Percentiles rank a stretch among this genome's conserved stretches.
These are phyloP conservation scores for Drosophila prolongata DNA, from an alignment of 2,888 invertebrate genomes.

Conservation along the genomic window DNA sequence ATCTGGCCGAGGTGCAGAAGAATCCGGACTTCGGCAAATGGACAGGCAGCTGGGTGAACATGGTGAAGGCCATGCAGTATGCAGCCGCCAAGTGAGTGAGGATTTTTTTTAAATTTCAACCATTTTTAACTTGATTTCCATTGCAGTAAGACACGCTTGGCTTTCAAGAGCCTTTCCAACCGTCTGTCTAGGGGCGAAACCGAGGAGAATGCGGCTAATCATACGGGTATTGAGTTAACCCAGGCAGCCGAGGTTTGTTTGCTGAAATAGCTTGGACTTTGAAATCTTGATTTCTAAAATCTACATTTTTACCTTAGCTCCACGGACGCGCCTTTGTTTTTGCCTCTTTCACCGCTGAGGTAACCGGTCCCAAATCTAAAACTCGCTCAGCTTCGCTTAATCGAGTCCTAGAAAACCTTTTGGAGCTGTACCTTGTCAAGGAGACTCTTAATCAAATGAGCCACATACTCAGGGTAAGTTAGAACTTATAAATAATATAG, in stretches of 20 bases:
- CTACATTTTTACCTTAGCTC: slow-evolving; percentile 85
- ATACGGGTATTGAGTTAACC: slow-evolving; percentile 92
- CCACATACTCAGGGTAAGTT: slow-evolving; percentile 90
- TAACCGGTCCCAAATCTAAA: slow-evolving; percentile 86
- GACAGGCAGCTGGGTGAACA: slow-evolving; percentile 79
- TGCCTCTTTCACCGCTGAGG: slow-evolving; percentile 89
- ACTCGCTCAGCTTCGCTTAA: slow-evolving; percentile 87
- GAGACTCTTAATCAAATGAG: slow-evolving; percentile 90
- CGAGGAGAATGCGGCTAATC: slow-evolving; percentile 94
- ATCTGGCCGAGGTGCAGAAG: slow-evolving; percentile 85
- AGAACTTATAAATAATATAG: background rate
- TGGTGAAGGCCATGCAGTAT: slow-evolving; percentile 85
- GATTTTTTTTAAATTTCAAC: rapidly evolving
- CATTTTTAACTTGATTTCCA: slow-evolving; percentile 15
- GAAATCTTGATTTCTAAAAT: background rate
- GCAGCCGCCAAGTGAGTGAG: slow-evolving; percentile 84
- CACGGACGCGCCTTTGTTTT: slow-evolving; percentile 93
- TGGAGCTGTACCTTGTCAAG: slow-evolving; percentile 91
- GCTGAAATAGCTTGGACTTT: background rate
- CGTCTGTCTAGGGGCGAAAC: slow-evolving; percentile 88
- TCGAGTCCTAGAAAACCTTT: slow-evolving; percentile 88
- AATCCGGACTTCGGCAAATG: slow-evolving; percentile 68
- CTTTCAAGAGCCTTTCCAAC: slow-evolving; percentile 89
- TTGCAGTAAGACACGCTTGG: slow-evolving; percentile 88
- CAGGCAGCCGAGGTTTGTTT: slow-evolving; percentile 90